Evolutionary conservation across 2,113 vertebrate species (phyloP), one percentile per base, ranked within the genome.

Genomic region (Sapajus apella): DNA sequence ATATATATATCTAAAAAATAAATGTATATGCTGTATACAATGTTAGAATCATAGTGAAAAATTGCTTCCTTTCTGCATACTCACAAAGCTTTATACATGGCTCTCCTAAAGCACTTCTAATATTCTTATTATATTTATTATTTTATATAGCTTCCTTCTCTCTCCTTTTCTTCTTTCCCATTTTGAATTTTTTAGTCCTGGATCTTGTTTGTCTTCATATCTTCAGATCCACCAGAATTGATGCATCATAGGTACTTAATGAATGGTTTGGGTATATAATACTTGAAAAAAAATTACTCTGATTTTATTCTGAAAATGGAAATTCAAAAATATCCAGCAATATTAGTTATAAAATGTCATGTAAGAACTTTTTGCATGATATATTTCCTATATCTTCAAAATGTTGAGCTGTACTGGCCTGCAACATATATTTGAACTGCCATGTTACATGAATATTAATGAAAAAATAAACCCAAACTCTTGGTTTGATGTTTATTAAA

Each of bases 401-500:
- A 97, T 14, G n/a, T 32, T 90, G 75, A 93, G 27, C 25, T 66
- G 92, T 68, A 45, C 52, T 94, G 43, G 47, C 55, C 43, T 66
- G 1, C 1, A 76, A 56, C 20, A 79, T 79, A 81, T 52, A 97
- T 91, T 87, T 95, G n/a, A 95, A 58, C 43, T 80, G 35, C 70
- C 58, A 27, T 47, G 23, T 94, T 83, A 70, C 23, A 68, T 87
- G 56, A 91, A 45, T 16, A 66, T 81, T 90, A 94, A 82, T 87
- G 55, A 37, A 56, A 92, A 84, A 61, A 81, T 50, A 86, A 90
- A 18, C 2, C 23, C 80, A 85, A 96, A 89, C 13, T 89, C 35
- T 76, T 72, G 40, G 45, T 91, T 94, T 86, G 64, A 87, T 93
- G 47, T 76, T 97, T 88, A 89, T 87, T 50, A 89, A 91, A 56